A percentile compares a stretch with the other conserved stretches of the same genome.
phyloP scores from a whole-genome alignment of 2,888 invertebrate genomes.

The Cylindroiulus punctatus region DNA sequence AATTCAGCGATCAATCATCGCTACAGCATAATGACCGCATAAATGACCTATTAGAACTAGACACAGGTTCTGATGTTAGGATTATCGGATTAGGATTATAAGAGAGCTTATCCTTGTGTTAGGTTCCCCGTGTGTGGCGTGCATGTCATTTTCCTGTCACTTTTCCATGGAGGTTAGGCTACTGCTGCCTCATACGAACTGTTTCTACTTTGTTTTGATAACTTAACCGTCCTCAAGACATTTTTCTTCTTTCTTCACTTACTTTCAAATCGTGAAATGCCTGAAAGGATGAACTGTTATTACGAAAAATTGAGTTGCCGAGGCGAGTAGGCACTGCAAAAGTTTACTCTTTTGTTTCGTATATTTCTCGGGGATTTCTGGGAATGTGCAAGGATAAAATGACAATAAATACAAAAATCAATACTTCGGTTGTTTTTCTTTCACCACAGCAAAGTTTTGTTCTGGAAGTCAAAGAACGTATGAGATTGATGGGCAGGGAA shows the following conservation, averaged over 20 bases:
- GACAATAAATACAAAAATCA: conserved; percentile 42
- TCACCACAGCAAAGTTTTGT: conserved; percentile 21
- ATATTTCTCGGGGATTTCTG: neutral
- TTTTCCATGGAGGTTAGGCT: too few relatives aligned
- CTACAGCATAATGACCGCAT: too few relatives aligned
- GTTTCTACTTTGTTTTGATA: neutral
- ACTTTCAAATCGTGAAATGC: neutral
- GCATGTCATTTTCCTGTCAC: too few relatives aligned
- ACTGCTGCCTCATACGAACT: neutral
- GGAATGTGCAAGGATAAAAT: neutral
- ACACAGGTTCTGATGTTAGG: too few relatives aligned
- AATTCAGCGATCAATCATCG: too few relatives aligned
- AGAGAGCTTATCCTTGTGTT: too few relatives aligned
- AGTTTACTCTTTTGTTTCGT: neutral
- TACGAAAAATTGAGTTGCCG: neutral
- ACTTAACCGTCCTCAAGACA: neutral
- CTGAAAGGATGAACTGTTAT: conserved; percentile 3
- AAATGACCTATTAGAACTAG: too few relatives aligned
- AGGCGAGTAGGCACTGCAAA: neutral
- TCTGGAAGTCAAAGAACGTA: conserved; percentile 17
- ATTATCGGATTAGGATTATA: too few relatives aligned
- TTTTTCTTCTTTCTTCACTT: neutral
- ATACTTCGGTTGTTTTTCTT: conserved; percentile 23
- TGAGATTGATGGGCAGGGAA: conserved; percentile 24
- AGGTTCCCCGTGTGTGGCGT: too few relatives aligned